Conservation (phyloP, 2,888 invertebrate genomes). For the Brachypalpus laphriformis region DNA sequence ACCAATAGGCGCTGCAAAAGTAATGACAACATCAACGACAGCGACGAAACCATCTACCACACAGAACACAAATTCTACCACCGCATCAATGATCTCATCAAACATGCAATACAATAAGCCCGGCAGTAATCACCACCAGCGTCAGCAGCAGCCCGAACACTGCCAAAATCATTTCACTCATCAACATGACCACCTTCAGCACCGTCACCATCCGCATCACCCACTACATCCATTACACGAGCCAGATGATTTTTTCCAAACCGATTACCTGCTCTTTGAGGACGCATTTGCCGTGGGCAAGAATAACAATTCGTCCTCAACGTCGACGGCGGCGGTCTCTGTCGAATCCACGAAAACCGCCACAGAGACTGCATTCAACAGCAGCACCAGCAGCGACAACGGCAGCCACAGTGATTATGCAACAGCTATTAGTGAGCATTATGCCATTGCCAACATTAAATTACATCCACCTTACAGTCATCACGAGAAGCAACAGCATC, state of each 20-base stretch:
- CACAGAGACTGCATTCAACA: constrained; percentile 46
- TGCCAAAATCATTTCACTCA: constrained; percentile 51
- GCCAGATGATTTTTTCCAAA: constrained; percentile 68
- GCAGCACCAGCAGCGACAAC: constrained; percentile 63
- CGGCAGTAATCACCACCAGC: constrained; percentile 49
- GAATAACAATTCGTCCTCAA: constrained; percentile 51
- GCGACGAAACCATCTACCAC: constrained; percentile 50
- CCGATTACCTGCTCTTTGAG: constrained; percentile 70
- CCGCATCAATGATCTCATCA: constrained; percentile 66
- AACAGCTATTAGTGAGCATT: constrained; percentile 72
- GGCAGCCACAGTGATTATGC: constrained; percentile 72
- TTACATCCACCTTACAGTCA: constrained; percentile 63
- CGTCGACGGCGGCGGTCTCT: constrained; percentile 4
- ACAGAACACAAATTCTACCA: constrained; percentile 47
- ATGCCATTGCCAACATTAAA: constrained; percentile 64
- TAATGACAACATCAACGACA: constrained; percentile 58
- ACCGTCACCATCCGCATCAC: constrained; percentile 22
- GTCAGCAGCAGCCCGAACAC: constrained; percentile 63
- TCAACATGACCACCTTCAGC: constrained; percentile 42
- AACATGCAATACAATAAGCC: constrained; percentile 72
- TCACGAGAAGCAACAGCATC: constrained; percentile 30
- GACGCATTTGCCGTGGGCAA: constrained; percentile 56
- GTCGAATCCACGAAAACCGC: constrained; percentile 31
- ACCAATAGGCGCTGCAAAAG: constrained; percentile 38
- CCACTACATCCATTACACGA: constrained; percentile 53